Percentiles rank a stretch among this genome's conserved stretches.
Conservation (phyloP, 2,113 vertebrate species). For the Erythrocercus mccallii region DNA sequence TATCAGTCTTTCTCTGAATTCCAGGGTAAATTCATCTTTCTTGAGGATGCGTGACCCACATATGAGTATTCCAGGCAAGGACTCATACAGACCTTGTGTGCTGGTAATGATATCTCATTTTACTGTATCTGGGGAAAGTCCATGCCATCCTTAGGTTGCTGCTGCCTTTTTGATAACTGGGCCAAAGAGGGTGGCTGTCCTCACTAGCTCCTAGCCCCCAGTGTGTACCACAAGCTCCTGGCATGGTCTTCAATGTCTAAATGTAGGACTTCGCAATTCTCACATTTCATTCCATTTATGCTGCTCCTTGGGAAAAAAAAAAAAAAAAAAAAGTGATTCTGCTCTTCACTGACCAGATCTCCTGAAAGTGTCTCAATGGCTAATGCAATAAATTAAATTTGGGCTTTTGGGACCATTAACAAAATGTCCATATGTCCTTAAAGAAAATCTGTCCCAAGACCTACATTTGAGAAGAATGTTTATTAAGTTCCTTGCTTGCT, state of each 20-base stretch:
- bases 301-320: not conserved
- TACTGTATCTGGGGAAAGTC: not conserved
- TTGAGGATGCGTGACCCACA: not conserved
- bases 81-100: not conserved
- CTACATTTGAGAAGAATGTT: not conserved
- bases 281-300: not conserved
- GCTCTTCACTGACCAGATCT: not conserved
- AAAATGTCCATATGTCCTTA: not conserved
- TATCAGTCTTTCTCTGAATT: not conserved
- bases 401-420: not conserved
- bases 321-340: not conserved
- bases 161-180: not conserved
- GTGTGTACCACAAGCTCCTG: accelerated
- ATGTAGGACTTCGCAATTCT: not conserved
- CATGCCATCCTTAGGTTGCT: not conserved
- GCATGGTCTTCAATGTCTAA: not conserved
- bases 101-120: not conserved
- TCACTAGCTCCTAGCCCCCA: not conserved
- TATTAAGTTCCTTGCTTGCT: not conserved
- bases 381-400: not conserved
- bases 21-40: not conserved
- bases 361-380: not conserved
- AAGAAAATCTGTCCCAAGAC: not conserved
- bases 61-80: not conserved
- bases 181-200: not conserved